Evolutionary conservation across 2,888 invertebrate genomes (phyloP).

Genomic region (Scelioninae gen. 2): DNA sequence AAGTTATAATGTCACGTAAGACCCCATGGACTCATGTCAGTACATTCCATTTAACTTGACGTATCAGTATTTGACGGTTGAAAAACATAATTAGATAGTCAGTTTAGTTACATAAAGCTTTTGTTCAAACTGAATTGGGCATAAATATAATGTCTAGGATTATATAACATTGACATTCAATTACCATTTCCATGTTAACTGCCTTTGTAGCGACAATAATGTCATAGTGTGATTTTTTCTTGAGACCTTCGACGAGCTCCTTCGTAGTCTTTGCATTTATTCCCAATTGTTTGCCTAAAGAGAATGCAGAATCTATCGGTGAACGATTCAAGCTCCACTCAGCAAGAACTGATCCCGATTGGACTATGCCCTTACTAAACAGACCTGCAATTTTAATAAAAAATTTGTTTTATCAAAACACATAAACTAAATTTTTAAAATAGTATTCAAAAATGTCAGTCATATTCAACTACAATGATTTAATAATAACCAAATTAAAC

Average conservation of each 20-base stretch:
- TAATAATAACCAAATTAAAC: too few species aligned
- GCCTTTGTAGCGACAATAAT: constrained; percentile 63
- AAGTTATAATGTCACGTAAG: too few species aligned
- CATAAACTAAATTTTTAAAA: too few species aligned
- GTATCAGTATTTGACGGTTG: too few species aligned
- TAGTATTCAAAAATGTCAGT: too few species aligned
- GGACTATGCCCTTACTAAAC: constrained; percentile 66
- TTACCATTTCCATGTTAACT: constrained; percentile 62
- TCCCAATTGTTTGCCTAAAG: constrained; percentile 68
- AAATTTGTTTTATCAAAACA: too few species aligned
- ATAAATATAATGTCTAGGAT: neutral
- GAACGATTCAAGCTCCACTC: constrained; percentile 64
- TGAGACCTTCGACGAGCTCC: constrained; percentile 62
- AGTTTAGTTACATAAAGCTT: too few species aligned
- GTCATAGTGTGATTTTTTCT: constrained; percentile 64
- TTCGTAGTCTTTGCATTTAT: constrained; percentile 67
- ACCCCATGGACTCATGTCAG: too few species aligned
- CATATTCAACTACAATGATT: too few species aligned
- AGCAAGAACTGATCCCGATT: constrained; percentile 66
- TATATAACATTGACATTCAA: neutral
- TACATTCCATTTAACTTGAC: too few species aligned
- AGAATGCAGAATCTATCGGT: constrained; percentile 67
- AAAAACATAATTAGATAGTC: too few species aligned
- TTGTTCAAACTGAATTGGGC: too few species aligned
- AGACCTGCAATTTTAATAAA: constrained; percentile 62